Evolutionary conservation across 1,140 invertebrate genomes (phyloP).

Genomic region (Tetramorium simillimum): DNA sequence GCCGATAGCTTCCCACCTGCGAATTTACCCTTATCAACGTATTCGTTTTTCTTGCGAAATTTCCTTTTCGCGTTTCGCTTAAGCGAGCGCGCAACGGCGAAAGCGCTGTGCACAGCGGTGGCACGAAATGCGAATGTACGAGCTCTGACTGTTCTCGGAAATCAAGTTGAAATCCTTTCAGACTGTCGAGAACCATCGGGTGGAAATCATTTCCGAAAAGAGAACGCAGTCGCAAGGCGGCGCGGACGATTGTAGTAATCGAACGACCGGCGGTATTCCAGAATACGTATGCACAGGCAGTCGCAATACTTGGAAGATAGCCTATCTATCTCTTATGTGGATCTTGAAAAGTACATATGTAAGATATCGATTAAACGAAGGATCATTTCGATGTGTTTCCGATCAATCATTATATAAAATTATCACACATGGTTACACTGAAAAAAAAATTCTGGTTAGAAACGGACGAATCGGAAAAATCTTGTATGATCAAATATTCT

Average conservation of each 20-base stretch:
- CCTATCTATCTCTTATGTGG: background rate
- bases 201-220: slow-evolving; percentile 63
- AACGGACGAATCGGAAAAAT: too few species aligned
- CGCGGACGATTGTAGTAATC: slow-evolving; percentile 73
- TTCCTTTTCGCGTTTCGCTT: slow-evolving; percentile 52
- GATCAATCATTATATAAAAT: background rate
- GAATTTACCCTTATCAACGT: slow-evolving; percentile 53
- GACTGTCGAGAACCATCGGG: slow-evolving; percentile 52
- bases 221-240: slow-evolving; percentile 38
- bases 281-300: background rate
- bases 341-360: background rate
- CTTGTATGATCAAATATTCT: too few species aligned
- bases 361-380: background rate
- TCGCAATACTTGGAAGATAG: background rate
- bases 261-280: slow-evolving; percentile 57
- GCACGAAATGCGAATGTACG: slow-evolving; percentile 45
- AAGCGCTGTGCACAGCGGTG: slow-evolving; percentile 20
- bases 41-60: slow-evolving; percentile 48
- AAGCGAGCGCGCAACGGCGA: slow-evolving; percentile 43
- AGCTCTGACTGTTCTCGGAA: slow-evolving; percentile 52
- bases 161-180: slow-evolving; percentile 60
- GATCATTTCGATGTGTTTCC: background rate
- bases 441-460: too few species aligned
- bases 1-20: slow-evolving; percentile 21
- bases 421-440: background rate